phyloP scores from a whole-genome alignment of 2,888 invertebrate genomes.

The Trachelus tabidus region DNA sequence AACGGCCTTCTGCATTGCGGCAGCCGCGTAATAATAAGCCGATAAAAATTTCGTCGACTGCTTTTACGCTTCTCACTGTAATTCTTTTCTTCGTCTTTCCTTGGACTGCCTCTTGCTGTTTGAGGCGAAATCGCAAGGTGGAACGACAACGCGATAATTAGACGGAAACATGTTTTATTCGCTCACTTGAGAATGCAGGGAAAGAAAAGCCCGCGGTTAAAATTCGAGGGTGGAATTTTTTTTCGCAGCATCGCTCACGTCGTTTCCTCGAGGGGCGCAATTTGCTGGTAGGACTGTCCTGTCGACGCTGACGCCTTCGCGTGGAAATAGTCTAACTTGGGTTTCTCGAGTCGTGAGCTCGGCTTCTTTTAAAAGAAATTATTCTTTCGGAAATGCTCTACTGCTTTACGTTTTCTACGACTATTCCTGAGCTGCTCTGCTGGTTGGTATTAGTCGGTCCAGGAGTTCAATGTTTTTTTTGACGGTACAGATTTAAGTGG shows the following conservation, averaged over 20 bases:
- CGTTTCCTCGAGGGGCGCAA: background rate
- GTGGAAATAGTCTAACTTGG: background rate
- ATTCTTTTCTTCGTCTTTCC: too few relatives aligned
- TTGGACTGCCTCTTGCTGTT: background rate
- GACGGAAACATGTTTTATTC: background rate
- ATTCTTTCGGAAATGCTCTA: background rate
- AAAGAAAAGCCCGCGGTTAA: background rate
- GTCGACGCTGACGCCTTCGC: background rate
- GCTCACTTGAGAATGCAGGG: background rate
- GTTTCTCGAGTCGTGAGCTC: background rate
- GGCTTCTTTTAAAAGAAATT: background rate
- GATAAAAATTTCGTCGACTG: background rate
- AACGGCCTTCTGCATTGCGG: background rate
- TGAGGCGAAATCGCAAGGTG: background rate
- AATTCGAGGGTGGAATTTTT: background rate
- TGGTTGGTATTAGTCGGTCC: background rate
- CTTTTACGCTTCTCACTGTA: background rate
- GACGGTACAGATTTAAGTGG: background rate
- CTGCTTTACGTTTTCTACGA: background rate
- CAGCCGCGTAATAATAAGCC: background rate
- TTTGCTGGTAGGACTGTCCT: background rate
- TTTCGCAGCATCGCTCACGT: background rate
- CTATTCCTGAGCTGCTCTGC: background rate
- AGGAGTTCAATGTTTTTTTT: background rate
- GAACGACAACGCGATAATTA: slow-evolving; percentile 2